phyloP scores from a whole-genome alignment of 1,140 invertebrate genomes.

The Theocolax elegans region DNA sequence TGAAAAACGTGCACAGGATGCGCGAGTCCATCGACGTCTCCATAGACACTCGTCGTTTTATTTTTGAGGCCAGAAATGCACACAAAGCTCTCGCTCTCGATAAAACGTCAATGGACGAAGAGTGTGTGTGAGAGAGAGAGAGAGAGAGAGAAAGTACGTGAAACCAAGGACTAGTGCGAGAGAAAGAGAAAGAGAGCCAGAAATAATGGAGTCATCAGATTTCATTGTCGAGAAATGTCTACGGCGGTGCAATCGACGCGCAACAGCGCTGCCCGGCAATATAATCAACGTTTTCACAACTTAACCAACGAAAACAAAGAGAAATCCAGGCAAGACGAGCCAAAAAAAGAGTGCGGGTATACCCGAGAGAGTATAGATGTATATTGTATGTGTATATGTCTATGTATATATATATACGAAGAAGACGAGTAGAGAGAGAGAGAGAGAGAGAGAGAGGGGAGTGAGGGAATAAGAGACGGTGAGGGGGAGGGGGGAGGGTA shows the following conservation, averaged over 20 bases:
- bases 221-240: conserved; percentile 23
- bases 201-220: conserved; percentile 24
- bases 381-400: background rate
- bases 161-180: too few relatives aligned
- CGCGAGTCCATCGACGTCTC: conserved; percentile 9
- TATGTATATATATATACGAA: too few relatives aligned
- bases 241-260: background rate
- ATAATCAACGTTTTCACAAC: conserved; percentile 20
- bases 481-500: background rate
- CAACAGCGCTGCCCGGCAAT: background rate
- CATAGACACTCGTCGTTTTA: conserved; percentile 1
- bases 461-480: background rate
- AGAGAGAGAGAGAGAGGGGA: background rate
- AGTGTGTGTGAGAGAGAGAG: background rate
- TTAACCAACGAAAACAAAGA: background rate
- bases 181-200: background rate
- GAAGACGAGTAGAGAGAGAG: background rate
- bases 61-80: background rate
- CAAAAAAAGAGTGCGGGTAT: too few relatives aligned
- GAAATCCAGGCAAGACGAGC: too few relatives aligned
- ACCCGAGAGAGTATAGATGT: too few relatives aligned
- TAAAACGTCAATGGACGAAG: conserved; percentile 3
- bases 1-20: too few relatives aligned
- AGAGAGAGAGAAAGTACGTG: background rate
- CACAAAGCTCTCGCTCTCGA: background rate